Conservation (phyloP, 2,113 vertebrate genomes). For the Trematomus loennbergii region DNA sequence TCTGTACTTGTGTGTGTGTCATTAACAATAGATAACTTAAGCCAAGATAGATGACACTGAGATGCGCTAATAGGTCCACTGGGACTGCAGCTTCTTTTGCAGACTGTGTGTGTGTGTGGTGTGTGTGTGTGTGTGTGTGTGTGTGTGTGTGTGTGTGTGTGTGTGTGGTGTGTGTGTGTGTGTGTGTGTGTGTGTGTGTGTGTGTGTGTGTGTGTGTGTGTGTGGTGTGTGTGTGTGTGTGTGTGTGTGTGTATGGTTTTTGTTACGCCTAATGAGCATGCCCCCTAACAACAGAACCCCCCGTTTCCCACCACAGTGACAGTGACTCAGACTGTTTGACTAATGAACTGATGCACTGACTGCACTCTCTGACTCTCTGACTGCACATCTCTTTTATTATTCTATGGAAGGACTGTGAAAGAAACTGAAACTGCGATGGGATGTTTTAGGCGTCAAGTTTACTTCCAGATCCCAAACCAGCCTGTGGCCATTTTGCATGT, state of each 20-base stretch:
- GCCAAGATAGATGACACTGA: constrained; percentile 53
- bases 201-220: too few relatives aligned
- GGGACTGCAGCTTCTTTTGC: constrained; percentile 48
- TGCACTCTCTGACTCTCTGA: too few relatives aligned
- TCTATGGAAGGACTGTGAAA: too few relatives aligned
- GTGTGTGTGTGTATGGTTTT: constrained; percentile 23
- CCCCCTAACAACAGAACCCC: constrained; percentile 43
- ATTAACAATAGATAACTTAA: constrained; percentile 55
- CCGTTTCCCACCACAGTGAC: constrained; percentile 1
- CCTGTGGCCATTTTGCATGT: too few relatives aligned
- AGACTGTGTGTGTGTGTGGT: constrained; percentile 12
- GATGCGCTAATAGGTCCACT: constrained; percentile 56
- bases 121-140: too few relatives aligned
- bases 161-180: constrained; percentile 3
- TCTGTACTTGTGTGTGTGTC: constrained; percentile 32
- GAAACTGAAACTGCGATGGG: not conserved
- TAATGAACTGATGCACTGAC: constrained; percentile 42
- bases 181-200: constrained; percentile 8
- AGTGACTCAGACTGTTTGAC: constrained; percentile 20
- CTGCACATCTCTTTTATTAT: not conserved
- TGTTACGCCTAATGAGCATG: constrained; percentile 39
- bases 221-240: constrained; percentile 28
- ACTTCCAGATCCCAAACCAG: too few relatives aligned
- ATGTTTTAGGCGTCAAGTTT: too few relatives aligned
- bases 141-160: constrained; percentile 24